phyloP scores from a whole-genome alignment of 2,113 vertebrate species.

The Struthidea cinerea region DNA sequence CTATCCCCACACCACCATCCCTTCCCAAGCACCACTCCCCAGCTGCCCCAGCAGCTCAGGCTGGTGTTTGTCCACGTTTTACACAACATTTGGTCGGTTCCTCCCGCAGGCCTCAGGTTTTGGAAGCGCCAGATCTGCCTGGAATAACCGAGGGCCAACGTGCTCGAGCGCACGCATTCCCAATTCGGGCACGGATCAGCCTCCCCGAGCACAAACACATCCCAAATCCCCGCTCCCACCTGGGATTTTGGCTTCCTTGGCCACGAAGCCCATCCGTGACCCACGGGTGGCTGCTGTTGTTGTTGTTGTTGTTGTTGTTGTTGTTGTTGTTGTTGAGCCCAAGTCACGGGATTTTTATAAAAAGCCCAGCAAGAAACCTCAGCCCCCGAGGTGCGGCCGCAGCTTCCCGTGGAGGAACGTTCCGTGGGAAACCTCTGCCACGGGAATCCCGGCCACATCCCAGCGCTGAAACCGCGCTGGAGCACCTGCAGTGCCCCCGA shows the following conservation, averaged over 20 bases:
- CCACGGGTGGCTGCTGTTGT: background rate
- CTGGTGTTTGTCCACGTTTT: accelerated
- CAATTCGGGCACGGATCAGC: accelerated
- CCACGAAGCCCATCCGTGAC: accelerated
- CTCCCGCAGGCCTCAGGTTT: background rate
- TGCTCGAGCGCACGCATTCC: accelerated
- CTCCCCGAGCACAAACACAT: background rate
- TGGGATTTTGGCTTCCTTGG: background rate
- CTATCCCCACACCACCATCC: accelerated
- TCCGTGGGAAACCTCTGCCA: background rate
- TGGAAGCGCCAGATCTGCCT: background rate
- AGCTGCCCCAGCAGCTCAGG: background rate
- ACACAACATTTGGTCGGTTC: background rate
- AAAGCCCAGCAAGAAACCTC: background rate
- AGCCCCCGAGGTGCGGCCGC: background rate
- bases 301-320: background rate
- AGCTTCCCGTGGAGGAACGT: background rate
- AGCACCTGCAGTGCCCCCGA: background rate
- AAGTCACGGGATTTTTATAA: background rate
- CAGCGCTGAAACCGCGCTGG: accelerated
- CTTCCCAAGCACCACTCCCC: background rate
- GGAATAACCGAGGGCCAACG: accelerated
- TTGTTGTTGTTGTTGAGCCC: background rate
- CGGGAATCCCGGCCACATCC: accelerated
- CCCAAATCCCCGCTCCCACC: background rate